Percentiles rank a stretch among this genome's conserved stretches.
phyloP scores from a whole-genome alignment of 2,888 invertebrate species.

The Tubulanus polymorphus region DNA sequence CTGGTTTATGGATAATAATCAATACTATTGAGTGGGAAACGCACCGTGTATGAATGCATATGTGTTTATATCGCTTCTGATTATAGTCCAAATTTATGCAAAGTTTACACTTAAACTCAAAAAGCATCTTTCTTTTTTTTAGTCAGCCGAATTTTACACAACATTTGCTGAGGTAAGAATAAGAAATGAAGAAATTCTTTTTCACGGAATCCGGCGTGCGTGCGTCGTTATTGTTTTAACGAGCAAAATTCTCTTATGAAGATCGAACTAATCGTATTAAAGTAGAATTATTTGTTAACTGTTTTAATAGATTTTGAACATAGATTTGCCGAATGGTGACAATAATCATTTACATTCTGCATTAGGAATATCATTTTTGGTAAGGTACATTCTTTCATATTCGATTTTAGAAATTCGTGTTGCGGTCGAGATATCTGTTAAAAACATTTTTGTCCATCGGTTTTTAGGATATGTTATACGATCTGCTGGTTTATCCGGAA shows the following conservation, averaged over 20 bases:
- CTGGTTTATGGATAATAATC: too few relatives aligned
- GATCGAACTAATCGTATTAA: too few relatives aligned
- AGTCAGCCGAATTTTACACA: conserved; percentile 55
- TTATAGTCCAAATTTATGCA: background rate
- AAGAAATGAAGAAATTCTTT: too few relatives aligned
- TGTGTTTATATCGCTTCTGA: too few relatives aligned
- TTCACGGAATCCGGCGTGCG: too few relatives aligned
- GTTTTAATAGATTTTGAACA: conserved; percentile 44
- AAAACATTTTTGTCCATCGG: too few relatives aligned
- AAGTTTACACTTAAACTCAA: background rate
- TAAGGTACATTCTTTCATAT: background rate
- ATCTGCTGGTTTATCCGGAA: conserved; percentile 55
- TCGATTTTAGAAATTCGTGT: too few relatives aligned
- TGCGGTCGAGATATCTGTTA: too few relatives aligned
- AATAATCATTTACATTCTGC: conserved; percentile 22
- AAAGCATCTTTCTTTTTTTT: conserved; percentile 12
- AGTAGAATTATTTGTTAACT: background rate
- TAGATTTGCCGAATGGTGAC: conserved; percentile 24
- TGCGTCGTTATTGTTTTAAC: too few relatives aligned
- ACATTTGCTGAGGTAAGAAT: conserved; percentile 55
- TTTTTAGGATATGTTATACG: conserved; percentile 55
- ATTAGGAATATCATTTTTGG: conserved; percentile 15
- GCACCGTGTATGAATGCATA: too few relatives aligned
- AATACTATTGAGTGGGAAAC: too few relatives aligned
- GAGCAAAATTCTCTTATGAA: too few relatives aligned